These are phyloP conservation scores for Plebejus melissa DNA, from an alignment of 2,888 invertebrate species.

Conservation along the genomic window DNA sequence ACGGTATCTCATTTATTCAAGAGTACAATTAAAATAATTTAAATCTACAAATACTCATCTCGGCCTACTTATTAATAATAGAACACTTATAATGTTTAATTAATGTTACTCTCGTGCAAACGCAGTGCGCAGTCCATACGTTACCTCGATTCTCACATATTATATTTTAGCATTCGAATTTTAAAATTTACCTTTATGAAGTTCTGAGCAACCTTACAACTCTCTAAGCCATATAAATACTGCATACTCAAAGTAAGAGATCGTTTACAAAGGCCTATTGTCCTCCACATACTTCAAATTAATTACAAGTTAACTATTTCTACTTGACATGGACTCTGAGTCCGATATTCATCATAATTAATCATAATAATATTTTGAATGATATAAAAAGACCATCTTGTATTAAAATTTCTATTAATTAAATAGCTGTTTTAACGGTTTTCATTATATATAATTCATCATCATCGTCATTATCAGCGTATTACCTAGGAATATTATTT, in stretches of 20 bases:
- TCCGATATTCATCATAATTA: no score
- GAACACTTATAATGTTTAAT: constrained; percentile 7
- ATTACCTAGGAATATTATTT: no score
- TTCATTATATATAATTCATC: no score
- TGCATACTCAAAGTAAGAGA: not conserved
- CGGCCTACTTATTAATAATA: constrained; percentile 26
- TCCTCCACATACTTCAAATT: not conserved
- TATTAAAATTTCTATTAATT: no score
- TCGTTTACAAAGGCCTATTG: not conserved
- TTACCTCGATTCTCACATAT: not conserved
- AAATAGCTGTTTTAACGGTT: no score
- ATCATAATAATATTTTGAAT: no score
- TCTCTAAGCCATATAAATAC: not conserved
- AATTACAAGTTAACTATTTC: no score
- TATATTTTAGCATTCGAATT: no score
- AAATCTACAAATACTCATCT: constrained; percentile 27
- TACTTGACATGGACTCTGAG: no score
- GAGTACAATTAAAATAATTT: constrained; percentile 29
- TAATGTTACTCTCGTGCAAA: not conserved
- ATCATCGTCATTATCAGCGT: no score
- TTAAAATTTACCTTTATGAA: not conserved
- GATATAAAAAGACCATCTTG: no score
- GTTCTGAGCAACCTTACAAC: not conserved
- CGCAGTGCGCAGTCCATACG: not conserved
- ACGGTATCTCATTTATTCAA: constrained; percentile 29